Evolutionary conservation across 2,888 invertebrate genomes (phyloP), one percentile per base, ranked within the genome.

Genomic region (Pristionchus mayeri): DNA sequence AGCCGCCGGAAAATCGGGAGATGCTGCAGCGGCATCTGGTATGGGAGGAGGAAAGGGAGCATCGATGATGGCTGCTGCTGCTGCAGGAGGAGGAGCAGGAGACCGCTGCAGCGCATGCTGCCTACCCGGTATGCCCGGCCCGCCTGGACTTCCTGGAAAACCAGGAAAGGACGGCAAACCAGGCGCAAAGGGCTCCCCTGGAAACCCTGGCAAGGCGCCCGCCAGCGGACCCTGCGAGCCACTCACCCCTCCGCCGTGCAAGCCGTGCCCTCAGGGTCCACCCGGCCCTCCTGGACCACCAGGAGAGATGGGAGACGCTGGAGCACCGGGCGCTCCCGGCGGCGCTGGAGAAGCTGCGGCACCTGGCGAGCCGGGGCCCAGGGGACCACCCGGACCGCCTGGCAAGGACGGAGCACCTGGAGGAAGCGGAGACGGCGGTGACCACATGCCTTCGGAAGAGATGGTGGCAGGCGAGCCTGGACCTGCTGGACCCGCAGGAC

Each of bases 141-240:
- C 91, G 82, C 87, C 88, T 60, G 91, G 91, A 85, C 87, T 90
- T 34, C 89, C 91, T 84, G 91, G 91, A 86, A 87, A 86, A 57
- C 88, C 88, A 27, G 92, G 92, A 76, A 84, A 88, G 13, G 91
- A 91, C 81, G 92, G 92, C 85, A 90, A 89, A 86, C 60, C 81
- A 57, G 81, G 60, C 24, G 57, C 57, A 11, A 57, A 57, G 40
- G 81, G 81, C 30, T n/a, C 50, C 24, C 91, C 91, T 79, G 92
- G 92, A 86, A 91, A 91, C 86, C 91, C 91, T 75, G 91, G 91
- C 30, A 89, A 88, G 67, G 85, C 89, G 91, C 79, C 91, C 91
- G 80, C 91, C 91, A 84, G 86, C 87, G 87, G 60, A 60, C 81
- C 81, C 50, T 81, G 81, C 60, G 60, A 81, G 81, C 60, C 81